Conservation (phyloP, 2,797 vertebrate species). For the Gephyroberyx darwinii region DNA sequence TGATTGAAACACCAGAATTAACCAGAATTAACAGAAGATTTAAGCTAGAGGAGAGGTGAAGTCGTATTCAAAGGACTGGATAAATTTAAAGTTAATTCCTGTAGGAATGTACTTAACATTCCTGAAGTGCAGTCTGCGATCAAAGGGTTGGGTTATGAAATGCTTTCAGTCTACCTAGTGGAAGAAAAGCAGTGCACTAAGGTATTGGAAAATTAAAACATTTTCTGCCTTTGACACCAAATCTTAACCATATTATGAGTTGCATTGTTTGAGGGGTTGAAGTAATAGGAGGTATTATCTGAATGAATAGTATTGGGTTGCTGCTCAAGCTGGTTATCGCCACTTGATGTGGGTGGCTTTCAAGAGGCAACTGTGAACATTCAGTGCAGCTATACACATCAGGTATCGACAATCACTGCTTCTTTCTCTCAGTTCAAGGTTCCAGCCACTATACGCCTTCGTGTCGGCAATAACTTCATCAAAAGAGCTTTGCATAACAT, state of each 20-base stretch:
- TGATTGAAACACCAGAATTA: not conserved
- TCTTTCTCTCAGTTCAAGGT: constrained; percentile 48
- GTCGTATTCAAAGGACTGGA: not conserved
- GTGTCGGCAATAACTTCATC: constrained; percentile 54
- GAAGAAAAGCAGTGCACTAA: constrained; percentile 10
- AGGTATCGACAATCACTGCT: constrained; percentile 41
- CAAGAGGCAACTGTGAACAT: constrained; percentile 44
- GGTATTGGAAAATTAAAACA: constrained; percentile 40
- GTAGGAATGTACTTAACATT: not conserved
- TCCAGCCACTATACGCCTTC: constrained; percentile 47
- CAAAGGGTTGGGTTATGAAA: constrained; percentile 24
- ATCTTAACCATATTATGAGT: constrained; percentile 35
- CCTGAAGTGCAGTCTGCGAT: constrained; percentile 9
- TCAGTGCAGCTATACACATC: constrained; percentile 24
- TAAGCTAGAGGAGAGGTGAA: too few species aligned
- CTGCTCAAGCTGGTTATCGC: constrained; percentile 39
- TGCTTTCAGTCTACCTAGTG: not conserved
- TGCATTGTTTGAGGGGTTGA: constrained; percentile 34
- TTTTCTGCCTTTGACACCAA: constrained; percentile 55
- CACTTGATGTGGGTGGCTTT: constrained; percentile 61
- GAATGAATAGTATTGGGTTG: constrained; percentile 47
- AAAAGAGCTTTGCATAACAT: constrained; percentile 66
- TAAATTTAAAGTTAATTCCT: not conserved
- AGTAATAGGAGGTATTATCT: constrained; percentile 51
- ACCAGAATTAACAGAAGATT: too few species aligned